phyloP scores from a whole-genome alignment of 2,888 invertebrate genomes.

The Agrochola macilenta region DNA sequence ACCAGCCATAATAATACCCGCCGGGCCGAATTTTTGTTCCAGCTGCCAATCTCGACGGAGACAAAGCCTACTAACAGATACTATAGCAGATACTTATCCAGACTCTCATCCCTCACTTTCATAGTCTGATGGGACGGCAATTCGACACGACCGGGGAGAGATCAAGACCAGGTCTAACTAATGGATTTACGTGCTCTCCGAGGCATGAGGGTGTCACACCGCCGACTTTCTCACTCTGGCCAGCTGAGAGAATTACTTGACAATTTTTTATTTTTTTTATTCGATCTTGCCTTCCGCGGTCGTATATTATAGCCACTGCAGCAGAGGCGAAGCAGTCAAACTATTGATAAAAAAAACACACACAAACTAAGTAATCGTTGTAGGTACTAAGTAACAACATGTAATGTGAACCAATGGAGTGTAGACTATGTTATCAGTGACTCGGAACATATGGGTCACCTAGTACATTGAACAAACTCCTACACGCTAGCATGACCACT shows the following conservation, averaged over 20 bases:
- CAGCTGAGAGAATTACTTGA: neutral
- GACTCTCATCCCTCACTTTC: neutral
- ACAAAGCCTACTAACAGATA: neutral
- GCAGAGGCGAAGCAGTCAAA: neutral
- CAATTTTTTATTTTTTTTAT: neutral
- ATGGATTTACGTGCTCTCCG: neutral
- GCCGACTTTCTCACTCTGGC: neutral
- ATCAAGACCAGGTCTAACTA: neutral
- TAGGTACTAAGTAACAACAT: constrained; percentile 3
- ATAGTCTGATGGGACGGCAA: too few relatives aligned
- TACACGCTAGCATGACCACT: neutral
- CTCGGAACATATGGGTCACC: constrained; percentile 29
- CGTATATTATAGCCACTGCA: neutral
- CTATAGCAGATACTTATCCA: too few relatives aligned
- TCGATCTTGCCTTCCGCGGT: neutral
- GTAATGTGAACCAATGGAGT: constrained; percentile 9
- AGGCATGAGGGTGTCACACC: neutral
- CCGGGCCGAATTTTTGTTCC: too few relatives aligned
- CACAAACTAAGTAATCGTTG: neutral
- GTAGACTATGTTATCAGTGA: constrained; percentile 13
- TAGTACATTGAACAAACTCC: neutral
- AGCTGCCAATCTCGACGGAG: neutral
- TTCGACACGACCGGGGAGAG: neutral
- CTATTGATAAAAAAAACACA: neutral
- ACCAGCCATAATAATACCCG: neutral